These are phyloP conservation scores for Heliconius aoede DNA, from an alignment of 2,888 invertebrate genomes.

Conservation along the genomic window DNA sequence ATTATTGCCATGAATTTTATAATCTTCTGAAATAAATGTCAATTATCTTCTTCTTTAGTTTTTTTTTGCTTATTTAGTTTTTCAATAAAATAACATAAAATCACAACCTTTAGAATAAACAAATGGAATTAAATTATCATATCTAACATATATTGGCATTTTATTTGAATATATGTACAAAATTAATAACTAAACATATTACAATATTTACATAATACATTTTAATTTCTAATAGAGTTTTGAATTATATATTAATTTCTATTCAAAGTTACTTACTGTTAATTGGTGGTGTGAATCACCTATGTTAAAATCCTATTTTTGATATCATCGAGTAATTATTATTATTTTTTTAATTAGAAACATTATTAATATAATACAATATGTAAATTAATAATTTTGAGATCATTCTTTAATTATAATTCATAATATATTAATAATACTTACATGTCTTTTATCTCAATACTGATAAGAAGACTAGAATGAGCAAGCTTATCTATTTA, in stretches of 20 bases:
- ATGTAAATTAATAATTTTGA: neutral
- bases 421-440: neutral
- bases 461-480: slow-evolving; percentile 41
- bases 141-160: slow-evolving; percentile 45
- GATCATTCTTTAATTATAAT: neutral
- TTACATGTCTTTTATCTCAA: slow-evolving; percentile 5
- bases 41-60: neutral
- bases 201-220: neutral
- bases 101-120: slow-evolving; percentile 52
- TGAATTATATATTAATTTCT: too few species aligned
- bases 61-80: neutral
- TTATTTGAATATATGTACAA: slow-evolving; percentile 21
- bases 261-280: neutral
- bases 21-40: too few species aligned
- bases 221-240: neutral
- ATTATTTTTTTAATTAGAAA: neutral
- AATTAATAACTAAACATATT: too few species aligned
- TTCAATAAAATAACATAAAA: slow-evolving; percentile 27
- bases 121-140: slow-evolving; percentile 39
- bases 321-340: too few species aligned
- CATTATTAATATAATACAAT: neutral
- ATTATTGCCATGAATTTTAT: slow-evolving; percentile 3
- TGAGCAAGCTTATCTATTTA: slow-evolving; percentile 23
- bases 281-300: too few species aligned
- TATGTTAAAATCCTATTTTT: too few species aligned